A percentile compares a stretch with the other conserved stretches of the same genome.
phyloP scores from a whole-genome alignment of 2,797 vertebrate genomes.

The Huso huso region DNA sequence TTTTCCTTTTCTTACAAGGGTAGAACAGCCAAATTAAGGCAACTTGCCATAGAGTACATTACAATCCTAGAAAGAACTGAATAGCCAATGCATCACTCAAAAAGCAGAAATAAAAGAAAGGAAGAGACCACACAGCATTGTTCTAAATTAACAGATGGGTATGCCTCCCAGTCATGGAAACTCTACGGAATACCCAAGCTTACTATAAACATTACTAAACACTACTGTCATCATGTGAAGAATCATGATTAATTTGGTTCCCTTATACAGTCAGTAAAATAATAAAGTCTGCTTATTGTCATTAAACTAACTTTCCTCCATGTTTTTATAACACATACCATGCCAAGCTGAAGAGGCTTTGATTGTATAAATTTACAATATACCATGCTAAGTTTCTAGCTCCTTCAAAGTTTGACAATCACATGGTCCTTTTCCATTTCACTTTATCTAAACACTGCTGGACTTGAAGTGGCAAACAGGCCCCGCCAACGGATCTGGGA shows the following conservation, averaged over 20 bases:
- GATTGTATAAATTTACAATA: conserved; percentile 27
- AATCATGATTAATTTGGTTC: neutral
- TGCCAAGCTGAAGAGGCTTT: conserved; percentile 19
- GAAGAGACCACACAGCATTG: neutral
- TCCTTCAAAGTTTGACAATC: conserved; percentile 14
- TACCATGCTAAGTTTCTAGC: conserved; percentile 31
- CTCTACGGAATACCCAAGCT: neutral
- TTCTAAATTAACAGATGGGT: neutral
- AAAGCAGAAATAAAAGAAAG: no score
- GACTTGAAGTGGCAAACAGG: conserved; percentile 15
- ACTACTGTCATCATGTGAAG: neutral
- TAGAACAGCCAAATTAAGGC: no score
- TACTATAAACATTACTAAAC: conserved; percentile 3
- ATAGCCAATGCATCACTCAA: no score
- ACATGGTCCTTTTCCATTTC: neutral
- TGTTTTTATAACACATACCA: conserved; percentile 29
- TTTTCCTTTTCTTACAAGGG: no score
- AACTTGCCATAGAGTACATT: no score
- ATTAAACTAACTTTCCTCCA: conserved; percentile 1
- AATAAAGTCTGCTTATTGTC: neutral
- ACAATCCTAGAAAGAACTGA: no score
- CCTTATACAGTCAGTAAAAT: neutral
- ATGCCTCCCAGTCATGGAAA: neutral
- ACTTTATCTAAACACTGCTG: conserved; percentile 24
- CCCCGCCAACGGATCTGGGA: conserved; percentile 9